Conservation (phyloP, 2,888 invertebrate genomes). For the Hydropsyche betteni region DNA sequence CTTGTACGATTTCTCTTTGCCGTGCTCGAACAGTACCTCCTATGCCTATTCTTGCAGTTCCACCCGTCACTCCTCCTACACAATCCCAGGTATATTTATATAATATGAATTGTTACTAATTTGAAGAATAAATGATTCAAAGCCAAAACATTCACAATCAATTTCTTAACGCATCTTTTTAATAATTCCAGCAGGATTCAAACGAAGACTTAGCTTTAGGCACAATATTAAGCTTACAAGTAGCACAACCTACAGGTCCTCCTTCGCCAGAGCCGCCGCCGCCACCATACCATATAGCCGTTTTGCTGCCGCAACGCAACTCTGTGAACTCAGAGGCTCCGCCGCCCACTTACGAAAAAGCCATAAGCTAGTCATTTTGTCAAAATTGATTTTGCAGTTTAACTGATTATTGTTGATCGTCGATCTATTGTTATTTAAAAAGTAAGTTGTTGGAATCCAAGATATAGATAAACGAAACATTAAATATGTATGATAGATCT, state of each 20-base stretch:
- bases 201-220: slow-evolving; percentile 60
- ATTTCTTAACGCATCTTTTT: too few species aligned
- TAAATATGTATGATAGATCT: background rate
- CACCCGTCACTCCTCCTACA: slow-evolving; percentile 50
- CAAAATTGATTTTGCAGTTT: slow-evolving; percentile 12
- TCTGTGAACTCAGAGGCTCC: slow-evolving; percentile 65
- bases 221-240: slow-evolving; percentile 57
- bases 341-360: slow-evolving; percentile 80
- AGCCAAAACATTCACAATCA: too few species aligned
- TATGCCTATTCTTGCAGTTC: slow-evolving; percentile 58
- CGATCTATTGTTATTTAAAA: slow-evolving; percentile 9
- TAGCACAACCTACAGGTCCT: slow-evolving; percentile 48
- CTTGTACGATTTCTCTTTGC: slow-evolving; percentile 71
- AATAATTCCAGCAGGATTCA: slow-evolving; percentile 55
- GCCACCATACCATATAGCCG: slow-evolving; percentile 87
- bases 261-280: slow-evolving; percentile 66
- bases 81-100: slow-evolving; percentile 22
- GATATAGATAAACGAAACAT: background rate
- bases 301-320: slow-evolving; percentile 70
- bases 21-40: slow-evolving; percentile 60
- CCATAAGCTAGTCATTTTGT: slow-evolving; percentile 69
- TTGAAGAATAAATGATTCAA: too few species aligned
- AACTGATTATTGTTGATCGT: slow-evolving; percentile 16
- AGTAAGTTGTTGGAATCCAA: background rate
- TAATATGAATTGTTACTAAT: too few species aligned